phyloP scores from a whole-genome alignment of 1,140 invertebrate species.

The Paramacrobiotus metropolitanus region DNA sequence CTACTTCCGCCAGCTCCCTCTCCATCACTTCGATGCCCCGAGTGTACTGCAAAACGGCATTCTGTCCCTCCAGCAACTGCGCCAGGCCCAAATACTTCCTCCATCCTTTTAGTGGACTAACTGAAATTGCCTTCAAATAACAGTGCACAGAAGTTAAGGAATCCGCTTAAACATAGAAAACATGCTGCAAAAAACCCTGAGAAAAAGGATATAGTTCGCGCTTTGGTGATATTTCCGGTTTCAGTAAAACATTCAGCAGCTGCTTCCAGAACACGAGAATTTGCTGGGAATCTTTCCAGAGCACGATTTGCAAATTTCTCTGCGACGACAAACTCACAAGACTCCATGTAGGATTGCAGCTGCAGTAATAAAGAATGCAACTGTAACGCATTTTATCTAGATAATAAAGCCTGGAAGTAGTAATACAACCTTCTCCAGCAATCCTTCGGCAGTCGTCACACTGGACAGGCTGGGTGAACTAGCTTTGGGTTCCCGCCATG shows the following conservation, averaged over 20 bases:
- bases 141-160: neutral
- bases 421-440: neutral
- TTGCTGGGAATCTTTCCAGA: neutral
- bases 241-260: neutral
- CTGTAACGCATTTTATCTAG: neutral
- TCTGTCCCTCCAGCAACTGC: neutral
- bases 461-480: neutral
- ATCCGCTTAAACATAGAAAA: neutral
- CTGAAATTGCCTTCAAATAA: neutral
- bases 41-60: neutral
- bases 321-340: neutral
- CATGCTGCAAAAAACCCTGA: neutral
- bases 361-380: neutral
- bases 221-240: neutral
- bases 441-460: neutral
- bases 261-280: neutral
- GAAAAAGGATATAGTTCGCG: neutral
- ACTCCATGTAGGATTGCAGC: neutral
- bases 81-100: constrained; percentile 1
- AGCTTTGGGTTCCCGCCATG: neutral
- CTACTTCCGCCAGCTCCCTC: neutral
- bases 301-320: neutral
- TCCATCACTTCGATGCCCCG: neutral
- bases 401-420: neutral
- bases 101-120: constrained; percentile 2